Conservation (phyloP, 2,888 invertebrate species). For the Zonitis immaculata region DNA sequence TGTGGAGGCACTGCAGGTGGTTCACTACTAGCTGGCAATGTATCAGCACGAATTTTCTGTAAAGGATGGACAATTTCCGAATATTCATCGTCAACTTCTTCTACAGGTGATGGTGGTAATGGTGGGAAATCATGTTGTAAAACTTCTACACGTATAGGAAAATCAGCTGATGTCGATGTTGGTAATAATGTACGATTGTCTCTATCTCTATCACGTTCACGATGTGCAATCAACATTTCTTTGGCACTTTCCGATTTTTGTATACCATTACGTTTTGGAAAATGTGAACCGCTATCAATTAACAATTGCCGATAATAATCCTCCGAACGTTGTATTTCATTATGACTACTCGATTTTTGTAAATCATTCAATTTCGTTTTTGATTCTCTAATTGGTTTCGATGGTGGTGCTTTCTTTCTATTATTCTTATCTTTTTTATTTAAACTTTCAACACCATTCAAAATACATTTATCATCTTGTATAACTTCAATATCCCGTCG, state of each 20-base stretch:
- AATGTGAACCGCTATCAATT: constrained; percentile 52
- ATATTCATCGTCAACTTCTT: constrained; percentile 72
- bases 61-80: constrained; percentile 60
- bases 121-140: constrained; percentile 70
- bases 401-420: constrained; percentile 37
- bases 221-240: constrained; percentile 60
- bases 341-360: constrained; percentile 60
- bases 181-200: constrained; percentile 34
- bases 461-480: constrained; percentile 38
- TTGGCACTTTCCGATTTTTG: constrained; percentile 72
- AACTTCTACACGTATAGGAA: constrained; percentile 62
- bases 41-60: constrained; percentile 52
- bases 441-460: constrained; percentile 49
- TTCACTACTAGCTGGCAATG: constrained; percentile 52
- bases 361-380: constrained; percentile 52
- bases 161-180: constrained; percentile 53
- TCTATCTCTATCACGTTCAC: constrained; percentile 37
- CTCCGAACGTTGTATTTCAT: constrained; percentile 54
- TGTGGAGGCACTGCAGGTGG: constrained; percentile 73
- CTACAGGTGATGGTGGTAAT: constrained; percentile 77
- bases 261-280: constrained; percentile 59
- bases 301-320: constrained; percentile 44
- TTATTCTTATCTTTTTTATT: constrained; percentile 49
- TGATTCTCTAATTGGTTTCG: constrained; percentile 34
- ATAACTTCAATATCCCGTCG: constrained; percentile 44